Evolutionary conservation across 1,140 invertebrate species (phyloP).

Genomic region (Caerostris darwini): DNA sequence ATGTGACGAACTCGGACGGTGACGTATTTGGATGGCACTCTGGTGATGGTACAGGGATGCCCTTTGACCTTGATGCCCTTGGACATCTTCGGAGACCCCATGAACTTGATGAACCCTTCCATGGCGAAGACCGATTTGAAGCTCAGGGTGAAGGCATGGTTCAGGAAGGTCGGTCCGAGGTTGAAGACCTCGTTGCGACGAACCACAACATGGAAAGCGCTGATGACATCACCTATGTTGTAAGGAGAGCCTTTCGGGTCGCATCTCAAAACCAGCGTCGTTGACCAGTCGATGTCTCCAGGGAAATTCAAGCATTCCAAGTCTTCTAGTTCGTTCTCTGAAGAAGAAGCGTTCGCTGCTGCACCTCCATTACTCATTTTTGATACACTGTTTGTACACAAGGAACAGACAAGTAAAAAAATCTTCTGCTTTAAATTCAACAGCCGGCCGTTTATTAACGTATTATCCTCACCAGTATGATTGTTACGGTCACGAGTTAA

Average conservation of each 20-base stretch:
- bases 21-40: conserved; percentile 37
- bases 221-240: conserved; percentile 53
- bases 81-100: not conserved
- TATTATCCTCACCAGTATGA: not conserved
- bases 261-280: conserved; percentile 58
- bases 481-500: not conserved
- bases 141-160: conserved; percentile 52
- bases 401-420: no score
- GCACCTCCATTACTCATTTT: conserved; percentile 2
- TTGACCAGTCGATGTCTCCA: conserved; percentile 55
- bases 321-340: conserved; percentile 23
- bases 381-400: not conserved
- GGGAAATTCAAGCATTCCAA: conserved; percentile 55
- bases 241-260: conserved; percentile 41
- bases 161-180: conserved; percentile 54
- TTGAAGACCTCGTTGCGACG: conserved; percentile 55
- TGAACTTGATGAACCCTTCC: conserved; percentile 36
- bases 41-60: not conserved
- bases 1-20: conserved; percentile 25
- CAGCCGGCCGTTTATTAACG: no score
- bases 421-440: no score
- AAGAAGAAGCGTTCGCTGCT: not conserved
- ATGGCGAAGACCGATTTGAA: conserved; percentile 18
- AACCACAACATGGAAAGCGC: conserved; percentile 8
- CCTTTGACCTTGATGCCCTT: conserved; percentile 25